Evolutionary conservation across 1,140 invertebrate genomes (phyloP), one percentile per base, ranked within the genome.

Genomic region (Bombus superbus): DNA sequence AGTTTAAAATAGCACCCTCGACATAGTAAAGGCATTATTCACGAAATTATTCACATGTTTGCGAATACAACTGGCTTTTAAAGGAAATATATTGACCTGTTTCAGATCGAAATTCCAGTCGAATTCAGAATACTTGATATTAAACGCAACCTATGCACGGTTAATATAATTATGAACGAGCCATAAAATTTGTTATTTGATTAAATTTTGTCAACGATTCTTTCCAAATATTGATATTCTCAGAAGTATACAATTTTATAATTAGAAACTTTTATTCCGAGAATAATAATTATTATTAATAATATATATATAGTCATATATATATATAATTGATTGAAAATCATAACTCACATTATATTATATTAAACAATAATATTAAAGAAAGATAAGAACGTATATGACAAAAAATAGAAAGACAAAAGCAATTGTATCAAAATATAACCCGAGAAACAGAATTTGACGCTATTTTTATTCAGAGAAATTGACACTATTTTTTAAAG

Each of bases 11-110:
- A 66, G 62, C 40, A 25, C 6, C 35, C 42, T 79, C 40, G 42
- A 79, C 10, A 79, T 68, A 79, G 42, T 78, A 11, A 78, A 78
- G 38, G 62, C 62, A 68, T 79, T 79, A 80, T 53, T 80, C 42
- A 40, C 22, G 25, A 73, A 44, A 42, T 73, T 73, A 73, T 15
- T 73, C 13, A 40, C 35, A 32, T 28, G 28, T n/a, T 44, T 44
- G 42, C 32, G 25, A 28, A n/a, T 42, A 42, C 11, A 71, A 71
- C 40, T 64, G 69, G 18, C 9, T 25, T 38, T 38, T 25, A 40
- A 68, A 35, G 32, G 64, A 22, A 35, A 68, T 68, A 18, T 35
- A 68, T 15, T 25, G 8, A 18, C 18, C 35, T 38, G 18, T 38
- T 40, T 10, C 8, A 69, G 10, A 25, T 35, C 6, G 18, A 22